Percentiles rank a stretch among this genome's conserved stretches.
These are phyloP conservation scores for Ceratina calcarata DNA, from an alignment of 1,140 invertebrate species.

Conservation along the genomic window DNA sequence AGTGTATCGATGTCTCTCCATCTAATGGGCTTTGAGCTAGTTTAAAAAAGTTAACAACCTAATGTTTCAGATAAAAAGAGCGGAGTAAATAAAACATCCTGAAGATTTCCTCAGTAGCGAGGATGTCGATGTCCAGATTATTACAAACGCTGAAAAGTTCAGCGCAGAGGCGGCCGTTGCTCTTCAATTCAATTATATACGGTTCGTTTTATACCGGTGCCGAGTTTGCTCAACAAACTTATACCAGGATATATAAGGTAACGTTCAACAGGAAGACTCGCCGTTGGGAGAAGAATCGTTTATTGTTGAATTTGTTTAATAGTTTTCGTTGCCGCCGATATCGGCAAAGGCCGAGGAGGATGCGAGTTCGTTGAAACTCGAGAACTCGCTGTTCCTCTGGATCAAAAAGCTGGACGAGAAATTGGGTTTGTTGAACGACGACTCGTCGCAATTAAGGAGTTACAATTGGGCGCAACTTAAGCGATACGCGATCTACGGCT, in stretches of 20 bases:
- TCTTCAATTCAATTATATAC: constrained; percentile 88
- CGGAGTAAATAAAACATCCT: too few relatives aligned
- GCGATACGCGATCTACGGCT: constrained; percentile 74
- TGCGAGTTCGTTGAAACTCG: constrained; percentile 7
- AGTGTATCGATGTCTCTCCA: too few relatives aligned
- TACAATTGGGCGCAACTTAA: constrained; percentile 73
- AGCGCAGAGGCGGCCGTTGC: constrained; percentile 82
- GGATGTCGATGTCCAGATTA: constrained; percentile 45
- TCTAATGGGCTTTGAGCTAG: too few relatives aligned
- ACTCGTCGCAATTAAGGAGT: constrained; percentile 18
- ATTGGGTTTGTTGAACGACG: constrained; percentile 57
- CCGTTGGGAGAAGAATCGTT: background rate
- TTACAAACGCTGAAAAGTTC: constrained; percentile 48
- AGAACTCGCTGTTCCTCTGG: constrained; percentile 45
- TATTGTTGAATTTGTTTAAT: background rate
- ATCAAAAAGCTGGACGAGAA: constrained; percentile 54
- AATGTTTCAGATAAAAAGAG: constrained; percentile 19
- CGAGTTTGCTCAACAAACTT: constrained; percentile 88
- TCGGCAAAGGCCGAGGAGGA: background rate
- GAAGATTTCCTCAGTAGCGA: background rate
- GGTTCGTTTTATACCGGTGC: constrained; percentile 89
- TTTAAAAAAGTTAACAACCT: too few relatives aligned
- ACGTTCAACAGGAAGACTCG: background rate
- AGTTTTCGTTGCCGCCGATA: constrained; percentile 11
- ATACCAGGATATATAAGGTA: constrained; percentile 76